Evolutionary conservation across 2,888 invertebrate species (phyloP), one percentile per base, ranked within the genome.

Genomic region (Acleris laterana): DNA sequence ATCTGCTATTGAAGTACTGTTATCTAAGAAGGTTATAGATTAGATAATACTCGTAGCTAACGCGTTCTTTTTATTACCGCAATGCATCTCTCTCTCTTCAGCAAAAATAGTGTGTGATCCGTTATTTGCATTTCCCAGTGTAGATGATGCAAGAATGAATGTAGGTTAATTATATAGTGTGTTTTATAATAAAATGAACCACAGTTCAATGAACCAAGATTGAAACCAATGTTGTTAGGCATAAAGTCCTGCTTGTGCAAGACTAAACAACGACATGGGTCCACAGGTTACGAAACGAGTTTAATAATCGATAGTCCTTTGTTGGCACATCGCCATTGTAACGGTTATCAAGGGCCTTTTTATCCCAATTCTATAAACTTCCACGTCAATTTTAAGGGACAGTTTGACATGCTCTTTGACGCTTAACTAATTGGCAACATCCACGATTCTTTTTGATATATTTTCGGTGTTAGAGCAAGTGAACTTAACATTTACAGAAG

Each of bases 201-300:
- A 38, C 13, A 13, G 4, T 38, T 38, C 11, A 19, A 49, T 51
- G 48, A 17, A 44, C 44, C 46, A 57, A 52, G 25, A 50, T 50
- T 44, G 44, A 44, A 22, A 22, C 19, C 49, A 49, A 59, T 16
- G 4, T 53, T 59, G 19, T 52, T 38, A 52, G 51, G 38, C 58
- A 46, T 28, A 22, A 56, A 42, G 11, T 65, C 60, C 49, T 44
- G 60, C 44, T 65, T 65, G 55, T 50, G 60, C 44, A 66, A 66
- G 56, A 38, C 38, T 57, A 51, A 55, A 65, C 60, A 44, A 16
- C 17, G 3, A 44, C 55, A 51, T 49, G 49, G 55, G 59, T 46
- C 50, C 61, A 60, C 25, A 61, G 64, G 68, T 68, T 60, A 64
- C 32, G 32, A 46, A 64, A 68, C 64, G 60, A 38, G 68, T 68